phyloP scores from a whole-genome alignment of 1,140 invertebrate genomes.

The Belonocnema kinseyi region DNA sequence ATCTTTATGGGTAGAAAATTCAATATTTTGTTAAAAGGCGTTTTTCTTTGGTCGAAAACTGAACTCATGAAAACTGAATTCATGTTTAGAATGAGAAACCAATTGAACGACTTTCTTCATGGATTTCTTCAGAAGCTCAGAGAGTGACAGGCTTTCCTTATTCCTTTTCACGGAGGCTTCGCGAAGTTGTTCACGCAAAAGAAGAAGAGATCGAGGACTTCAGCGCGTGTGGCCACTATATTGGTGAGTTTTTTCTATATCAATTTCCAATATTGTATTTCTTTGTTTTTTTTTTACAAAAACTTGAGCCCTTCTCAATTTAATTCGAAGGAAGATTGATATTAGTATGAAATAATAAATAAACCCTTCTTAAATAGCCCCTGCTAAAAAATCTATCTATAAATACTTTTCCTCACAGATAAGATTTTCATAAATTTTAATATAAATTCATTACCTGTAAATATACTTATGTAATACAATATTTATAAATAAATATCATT shows the following conservation, averaged over 20 bases:
- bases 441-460: too few relatives aligned
- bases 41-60: too few relatives aligned
- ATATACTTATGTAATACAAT: background rate
- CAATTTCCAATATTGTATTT: background rate
- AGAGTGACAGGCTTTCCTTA: constrained; percentile 3
- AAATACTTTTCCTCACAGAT: too few relatives aligned
- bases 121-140: background rate
- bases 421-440: too few relatives aligned
- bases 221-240: background rate
- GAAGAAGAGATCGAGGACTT: background rate
- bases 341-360: too few relatives aligned
- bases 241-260: background rate
- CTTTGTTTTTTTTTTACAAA: too few relatives aligned
- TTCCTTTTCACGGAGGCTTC: background rate
- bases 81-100: background rate
- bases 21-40: too few relatives aligned
- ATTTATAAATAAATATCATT: background rate
- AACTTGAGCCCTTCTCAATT: too few relatives aligned
- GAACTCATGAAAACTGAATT: background rate
- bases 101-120: background rate
- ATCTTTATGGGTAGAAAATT: too few relatives aligned
- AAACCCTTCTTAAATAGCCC: too few relatives aligned
- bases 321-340: too few relatives aligned
- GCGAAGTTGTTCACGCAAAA: constrained; percentile 13
- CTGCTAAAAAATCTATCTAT: too few relatives aligned